Conservation (phyloP, 1,140 invertebrate genomes). For the Lordiphosa clarofinis region DNA sequence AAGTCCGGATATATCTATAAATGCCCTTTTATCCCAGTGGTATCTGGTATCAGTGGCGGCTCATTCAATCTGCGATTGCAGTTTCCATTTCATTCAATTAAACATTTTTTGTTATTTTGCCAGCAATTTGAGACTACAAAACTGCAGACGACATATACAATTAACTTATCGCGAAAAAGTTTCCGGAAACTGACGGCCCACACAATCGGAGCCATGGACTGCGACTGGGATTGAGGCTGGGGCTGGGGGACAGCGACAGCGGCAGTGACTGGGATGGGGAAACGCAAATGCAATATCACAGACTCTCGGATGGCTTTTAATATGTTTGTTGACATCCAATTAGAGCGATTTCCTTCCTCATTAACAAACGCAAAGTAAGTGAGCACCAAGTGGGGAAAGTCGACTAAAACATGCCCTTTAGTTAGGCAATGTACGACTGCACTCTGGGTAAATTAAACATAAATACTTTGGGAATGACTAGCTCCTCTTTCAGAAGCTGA, state of each 20-base stretch:
- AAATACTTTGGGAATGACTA: too few species aligned
- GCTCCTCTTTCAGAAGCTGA: too few species aligned
- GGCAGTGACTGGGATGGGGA: constrained; percentile 3
- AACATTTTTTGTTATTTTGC: constrained; percentile 38
- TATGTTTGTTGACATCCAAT: constrained; percentile 78
- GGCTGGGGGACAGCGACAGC: background rate
- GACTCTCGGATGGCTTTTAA: constrained; percentile 49
- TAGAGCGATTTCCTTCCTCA: constrained; percentile 77
- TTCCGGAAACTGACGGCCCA: constrained; percentile 70
- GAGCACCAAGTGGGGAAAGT: constrained; percentile 6
- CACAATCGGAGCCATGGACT: constrained; percentile 46
- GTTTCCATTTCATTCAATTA: constrained; percentile 72
- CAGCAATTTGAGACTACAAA: constrained; percentile 46
- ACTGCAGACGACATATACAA: constrained; percentile 66
- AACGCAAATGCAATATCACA: constrained; percentile 54
- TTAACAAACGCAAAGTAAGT: constrained; percentile 55
- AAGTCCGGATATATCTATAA: constrained; percentile 74
- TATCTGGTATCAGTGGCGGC: constrained; percentile 28
- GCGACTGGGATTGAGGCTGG: background rate
- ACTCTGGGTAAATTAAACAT: too few species aligned
- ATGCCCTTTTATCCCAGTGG: constrained; percentile 44
- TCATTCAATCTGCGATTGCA: constrained; percentile 56
- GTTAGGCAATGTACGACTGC: too few species aligned
- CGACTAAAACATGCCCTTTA: constrained; percentile 9
- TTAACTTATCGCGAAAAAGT: constrained; percentile 75